A percentile compares a stretch with the other conserved stretches of the same genome.
phyloP scores from a whole-genome alignment of 2,888 invertebrate species.

The Herminia tarsipennalis region DNA sequence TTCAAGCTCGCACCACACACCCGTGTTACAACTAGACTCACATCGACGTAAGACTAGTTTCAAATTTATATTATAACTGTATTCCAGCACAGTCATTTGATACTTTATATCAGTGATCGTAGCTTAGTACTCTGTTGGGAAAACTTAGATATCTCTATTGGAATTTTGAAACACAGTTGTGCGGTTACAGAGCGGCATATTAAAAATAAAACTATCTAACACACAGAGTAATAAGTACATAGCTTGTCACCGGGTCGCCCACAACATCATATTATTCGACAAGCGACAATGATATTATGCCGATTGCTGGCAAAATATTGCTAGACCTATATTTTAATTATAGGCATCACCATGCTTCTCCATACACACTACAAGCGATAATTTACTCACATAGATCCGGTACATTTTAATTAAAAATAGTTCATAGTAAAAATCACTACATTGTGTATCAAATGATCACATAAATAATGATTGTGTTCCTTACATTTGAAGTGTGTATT shows the following conservation, averaged over 20 bases:
- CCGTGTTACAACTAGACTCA: slow-evolving; percentile 28
- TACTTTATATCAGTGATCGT: not conserved
- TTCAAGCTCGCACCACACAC: slow-evolving; percentile 57
- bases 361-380: slow-evolving; percentile 80
- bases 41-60: not conserved
- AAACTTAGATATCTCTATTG: not conserved
- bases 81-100: not conserved
- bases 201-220: slow-evolving; percentile 68
- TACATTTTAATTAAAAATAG: slow-evolving; percentile 62
- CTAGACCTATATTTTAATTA: slow-evolving; percentile 61
- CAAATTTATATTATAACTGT: not conserved
- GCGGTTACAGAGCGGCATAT: slow-evolving; percentile 56
- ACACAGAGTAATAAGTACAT: slow-evolving; percentile 68
- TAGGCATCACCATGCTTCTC: slow-evolving; percentile 78
- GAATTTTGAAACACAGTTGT: slow-evolving; percentile 55
- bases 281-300: slow-evolving; percentile 72
- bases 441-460: slow-evolving; percentile 26
- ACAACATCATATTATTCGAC: slow-evolving; percentile 61
- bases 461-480: slow-evolving; percentile 24
- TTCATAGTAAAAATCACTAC: slow-evolving; percentile 40
- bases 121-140: not conserved
- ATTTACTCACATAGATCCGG: slow-evolving; percentile 79
- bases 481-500: slow-evolving; percentile 18
- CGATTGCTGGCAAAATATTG: slow-evolving; percentile 60
- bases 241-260: slow-evolving; percentile 63